Conservation (phyloP, 1,140 invertebrate genomes). For the Temnothorax curvispinosus region DNA sequence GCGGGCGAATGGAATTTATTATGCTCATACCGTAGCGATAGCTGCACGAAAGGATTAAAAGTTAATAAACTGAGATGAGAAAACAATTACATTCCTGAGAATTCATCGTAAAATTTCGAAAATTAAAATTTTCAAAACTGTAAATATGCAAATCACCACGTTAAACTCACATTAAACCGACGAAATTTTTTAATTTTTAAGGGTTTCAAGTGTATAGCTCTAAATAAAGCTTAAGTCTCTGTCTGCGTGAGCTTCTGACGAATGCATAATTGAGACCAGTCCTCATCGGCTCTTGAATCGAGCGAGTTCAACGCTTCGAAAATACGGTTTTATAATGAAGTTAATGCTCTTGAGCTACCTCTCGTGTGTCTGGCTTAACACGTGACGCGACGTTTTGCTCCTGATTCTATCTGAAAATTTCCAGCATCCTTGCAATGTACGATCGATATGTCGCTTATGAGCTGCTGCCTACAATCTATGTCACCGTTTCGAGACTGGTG, state of each 20-base stretch:
- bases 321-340: neutral
- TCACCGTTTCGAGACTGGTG: constrained; percentile 56
- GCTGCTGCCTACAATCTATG: constrained; percentile 50
- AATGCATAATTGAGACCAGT: constrained; percentile 2
- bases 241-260: neutral
- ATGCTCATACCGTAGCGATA: constrained; percentile 45
- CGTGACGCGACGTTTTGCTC: neutral
- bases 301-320: neutral
- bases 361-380: neutral
- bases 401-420: constrained; percentile 20
- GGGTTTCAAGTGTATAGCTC: neutral
- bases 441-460: constrained; percentile 44
- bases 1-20: constrained; percentile 32
- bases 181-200: neutral
- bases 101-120: constrained; percentile 10
- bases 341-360: neutral
- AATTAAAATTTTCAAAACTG: neutral
- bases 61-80: constrained; percentile 45
- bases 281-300: neutral
- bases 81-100: constrained; percentile 28
- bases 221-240: neutral
- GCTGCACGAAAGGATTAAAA: constrained; percentile 13
- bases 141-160: constrained; percentile 2
- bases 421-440: neutral
- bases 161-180: neutral